phyloP scores from a whole-genome alignment of 2,113 vertebrate genomes.

The Meleagris gallopavo region DNA sequence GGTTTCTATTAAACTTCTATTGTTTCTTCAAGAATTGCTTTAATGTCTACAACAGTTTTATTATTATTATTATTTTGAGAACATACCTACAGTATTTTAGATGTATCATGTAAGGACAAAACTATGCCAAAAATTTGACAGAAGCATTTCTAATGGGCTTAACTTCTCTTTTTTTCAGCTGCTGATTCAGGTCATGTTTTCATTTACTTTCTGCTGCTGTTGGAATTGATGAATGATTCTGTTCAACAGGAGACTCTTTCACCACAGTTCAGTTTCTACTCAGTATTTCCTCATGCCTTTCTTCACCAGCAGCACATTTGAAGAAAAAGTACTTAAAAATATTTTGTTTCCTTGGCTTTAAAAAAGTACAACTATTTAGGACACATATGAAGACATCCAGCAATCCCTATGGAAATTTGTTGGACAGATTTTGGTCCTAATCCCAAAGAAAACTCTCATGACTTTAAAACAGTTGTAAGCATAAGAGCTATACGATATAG shows the following conservation, averaged over 20 bases:
- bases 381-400: not conserved
- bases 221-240: conserved; percentile 58
- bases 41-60: conserved; percentile 11
- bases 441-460: conserved; percentile 16
- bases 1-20: conserved; percentile 48
- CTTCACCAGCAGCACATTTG: conserved; percentile 18
- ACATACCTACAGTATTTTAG: conserved; percentile 44
- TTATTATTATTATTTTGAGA: conserved; percentile 26
- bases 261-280: conserved; percentile 28
- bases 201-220: conserved; percentile 64
- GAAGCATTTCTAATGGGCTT: conserved; percentile 14
- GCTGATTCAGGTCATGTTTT: conserved; percentile 58
- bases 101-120: conserved; percentile 41
- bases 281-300: conserved; percentile 38
- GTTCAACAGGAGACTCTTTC: conserved; percentile 46
- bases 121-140: conserved; percentile 52
- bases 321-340: conserved; percentile 53
- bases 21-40: conserved; percentile 50
- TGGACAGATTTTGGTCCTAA: conserved; percentile 22
- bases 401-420: conserved; percentile 28
- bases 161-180: conserved; percentile 19
- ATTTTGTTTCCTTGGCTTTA: conserved; percentile 45
- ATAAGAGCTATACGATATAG: not conserved
- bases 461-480: conserved; percentile 29
- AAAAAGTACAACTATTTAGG: not conserved